These are phyloP conservation scores for Megaceryle alcyon DNA, from an alignment of 2,797 vertebrate species.

Conservation along the genomic window DNA sequence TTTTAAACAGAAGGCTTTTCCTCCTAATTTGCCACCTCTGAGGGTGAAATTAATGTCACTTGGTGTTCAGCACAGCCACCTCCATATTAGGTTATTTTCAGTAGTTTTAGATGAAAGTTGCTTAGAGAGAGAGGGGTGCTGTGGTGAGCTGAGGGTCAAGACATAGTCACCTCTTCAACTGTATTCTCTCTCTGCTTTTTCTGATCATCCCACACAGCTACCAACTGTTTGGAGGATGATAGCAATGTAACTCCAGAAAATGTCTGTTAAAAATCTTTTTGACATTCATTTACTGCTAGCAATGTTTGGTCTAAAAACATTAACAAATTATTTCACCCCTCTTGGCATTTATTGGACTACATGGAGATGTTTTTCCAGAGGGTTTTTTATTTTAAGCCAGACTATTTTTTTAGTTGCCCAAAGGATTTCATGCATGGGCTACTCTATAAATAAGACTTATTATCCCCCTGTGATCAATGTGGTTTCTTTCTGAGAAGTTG, in stretches of 20 bases:
- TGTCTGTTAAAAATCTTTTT: conserved; percentile 33
- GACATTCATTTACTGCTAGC: conserved; percentile 25
- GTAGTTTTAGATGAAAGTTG: conserved; percentile 31
- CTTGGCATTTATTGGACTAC: conserved; percentile 43
- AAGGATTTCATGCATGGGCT: conserved; percentile 41
- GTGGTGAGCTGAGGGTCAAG: conserved; percentile 24
- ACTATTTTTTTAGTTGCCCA: conserved; percentile 37
- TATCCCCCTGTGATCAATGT: conserved; percentile 18
- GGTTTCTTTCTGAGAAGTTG: conserved; percentile 42
- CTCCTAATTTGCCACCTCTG: neutral
- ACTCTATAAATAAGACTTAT: conserved; percentile 55
- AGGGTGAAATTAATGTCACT: neutral
- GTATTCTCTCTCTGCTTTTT: neutral
- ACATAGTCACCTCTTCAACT: neutral
- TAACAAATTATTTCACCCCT: conserved; percentile 31
- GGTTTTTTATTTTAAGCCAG: neutral
- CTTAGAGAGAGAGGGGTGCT: neutral
- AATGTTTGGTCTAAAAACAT: conserved; percentile 31
- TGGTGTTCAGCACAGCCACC: neutral
- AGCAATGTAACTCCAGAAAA: neutral
- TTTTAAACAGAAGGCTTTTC: neutral
- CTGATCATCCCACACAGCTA: conserved; percentile 28
- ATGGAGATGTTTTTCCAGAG: neutral
- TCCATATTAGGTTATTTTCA: neutral
- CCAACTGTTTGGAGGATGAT: neutral